Evolutionary conservation across 2,888 invertebrate species (phyloP).

Genomic region (Drosophila tanythrix): DNA sequence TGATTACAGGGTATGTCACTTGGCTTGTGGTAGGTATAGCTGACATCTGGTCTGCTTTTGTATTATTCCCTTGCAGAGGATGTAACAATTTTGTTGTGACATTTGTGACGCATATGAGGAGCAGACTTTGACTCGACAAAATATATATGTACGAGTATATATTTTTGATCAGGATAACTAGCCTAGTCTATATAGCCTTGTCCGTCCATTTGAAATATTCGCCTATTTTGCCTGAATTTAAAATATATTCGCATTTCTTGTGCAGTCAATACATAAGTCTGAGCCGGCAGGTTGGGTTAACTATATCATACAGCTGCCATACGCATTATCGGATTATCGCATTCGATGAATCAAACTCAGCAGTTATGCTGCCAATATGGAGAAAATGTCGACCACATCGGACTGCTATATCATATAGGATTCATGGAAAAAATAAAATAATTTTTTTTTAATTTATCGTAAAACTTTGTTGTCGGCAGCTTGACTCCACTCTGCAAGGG

Average conservation of each 20-base stretch:
- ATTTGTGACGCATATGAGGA: not conserved
- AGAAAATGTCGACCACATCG: not conserved
- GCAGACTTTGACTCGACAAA: not conserved
- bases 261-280: not conserved
- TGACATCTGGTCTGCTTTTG: not conserved
- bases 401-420: not conserved
- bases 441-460: too few species aligned
- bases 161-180: not conserved
- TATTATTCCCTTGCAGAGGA: not conserved
- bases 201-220: not conserved
- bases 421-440: too few species aligned
- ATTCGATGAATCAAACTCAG: not conserved
- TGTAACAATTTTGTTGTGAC: not conserved
- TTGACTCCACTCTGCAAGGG: not conserved
- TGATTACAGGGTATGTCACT: slow-evolving; percentile 21
- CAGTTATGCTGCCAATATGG: not conserved
- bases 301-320: too few species aligned
- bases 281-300: too few species aligned
- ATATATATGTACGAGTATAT: not conserved
- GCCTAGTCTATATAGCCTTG: not conserved
- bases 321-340: too few species aligned
- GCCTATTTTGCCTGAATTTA: fast-evolving
- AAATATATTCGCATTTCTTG: not conserved
- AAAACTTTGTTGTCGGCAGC: not conserved
- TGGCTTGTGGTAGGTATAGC: not conserved